These are phyloP conservation scores for Urosaurus nigricauda DNA, from an alignment of 2,797 vertebrate genomes.

Conservation along the genomic window DNA sequence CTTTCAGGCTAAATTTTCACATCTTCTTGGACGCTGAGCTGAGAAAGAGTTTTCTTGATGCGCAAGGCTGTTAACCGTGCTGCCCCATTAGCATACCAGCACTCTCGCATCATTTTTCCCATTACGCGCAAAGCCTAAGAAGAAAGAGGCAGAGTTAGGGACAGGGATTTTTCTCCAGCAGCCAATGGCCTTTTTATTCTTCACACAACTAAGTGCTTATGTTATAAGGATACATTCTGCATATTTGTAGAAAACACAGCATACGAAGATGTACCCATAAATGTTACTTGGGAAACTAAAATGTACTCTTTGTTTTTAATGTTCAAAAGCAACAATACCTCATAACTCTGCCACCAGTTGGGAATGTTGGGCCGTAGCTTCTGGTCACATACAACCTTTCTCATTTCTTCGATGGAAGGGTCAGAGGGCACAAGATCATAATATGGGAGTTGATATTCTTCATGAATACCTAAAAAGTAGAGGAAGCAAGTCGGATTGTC, in stretches of 20 bases:
- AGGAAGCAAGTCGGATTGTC: accelerated
- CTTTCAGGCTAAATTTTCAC: constrained; percentile 89
- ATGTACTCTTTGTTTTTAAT: accelerated
- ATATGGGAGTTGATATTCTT: constrained; percentile 98
- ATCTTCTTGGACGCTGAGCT: constrained; percentile 97
- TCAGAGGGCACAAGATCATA: constrained; percentile 97
- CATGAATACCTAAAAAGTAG: constrained; percentile 88
- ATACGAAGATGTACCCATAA: background rate
- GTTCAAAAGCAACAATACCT: constrained; percentile 80
- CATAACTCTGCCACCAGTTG: constrained; percentile 99
- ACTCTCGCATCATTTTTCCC: constrained; percentile 99
- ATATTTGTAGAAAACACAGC: background rate
- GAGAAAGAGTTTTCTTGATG: constrained; percentile 98
- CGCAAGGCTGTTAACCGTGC: constrained; percentile 95
- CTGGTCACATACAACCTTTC: constrained; percentile 98
- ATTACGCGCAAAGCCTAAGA: constrained; percentile 92
- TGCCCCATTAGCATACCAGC: constrained; percentile 97
- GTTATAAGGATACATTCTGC: background rate
- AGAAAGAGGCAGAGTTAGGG: background rate
- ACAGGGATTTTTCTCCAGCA: background rate
- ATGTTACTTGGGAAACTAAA: background rate
- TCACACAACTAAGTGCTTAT: background rate
- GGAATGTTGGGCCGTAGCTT: constrained; percentile 95
- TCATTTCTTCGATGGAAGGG: constrained; percentile 98
- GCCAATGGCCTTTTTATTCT: background rate